Base-by-base conservation (phyloP, 2,888 invertebrate genomes). In the Camptogramma bilineatum region DNA sequence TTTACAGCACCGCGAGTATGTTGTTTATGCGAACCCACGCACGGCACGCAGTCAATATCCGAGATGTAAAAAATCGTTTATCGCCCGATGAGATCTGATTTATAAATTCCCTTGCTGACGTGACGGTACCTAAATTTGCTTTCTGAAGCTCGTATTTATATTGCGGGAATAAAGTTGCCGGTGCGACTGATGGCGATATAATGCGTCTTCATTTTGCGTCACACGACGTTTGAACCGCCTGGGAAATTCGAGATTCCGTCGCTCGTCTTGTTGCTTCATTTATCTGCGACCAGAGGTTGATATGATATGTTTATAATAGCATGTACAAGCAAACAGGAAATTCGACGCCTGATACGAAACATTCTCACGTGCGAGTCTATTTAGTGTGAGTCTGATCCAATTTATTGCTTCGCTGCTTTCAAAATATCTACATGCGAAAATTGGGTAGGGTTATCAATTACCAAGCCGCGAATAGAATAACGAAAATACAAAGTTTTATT, bases 161-260 rank as follows among this genome's bases (percentile, higher is more conserved):
- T 79, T 73, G 48, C 63, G 62, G 55, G 68, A 73, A 75, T 74
- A 74, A 74, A 74, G 73, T 77, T 72, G 63, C 63, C 66, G 68
- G 66, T 65, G 68, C 68, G 70, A 74, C 71, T 74, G 79, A 77
- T 78, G 78, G 76, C 75, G 71, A 73, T 74, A 73, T 71, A 75
- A 74, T 74, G 76, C 69, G 70, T 80, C 77, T 79, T 76, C 76
- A 74, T 76, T 75, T 75, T 69, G 71, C 73, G 76, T 78, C 76
- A 76, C 73, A 77, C 76, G 73, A 78, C 73, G 70, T 72, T 55
- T 69, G 72, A 74, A 72, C 71, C 80, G 64, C 79, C 67, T 58
- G 80, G 81, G 83, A 85, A 84, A 85, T 81, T 77, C 77, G 71
- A 79, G 75, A 82, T 82, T 78, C 76, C 71, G 79, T 75, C 75